A percentile compares a stretch with the other conserved stretches of the same genome.
These are phyloP conservation scores for Pammene aurita DNA, from an alignment of 2,888 invertebrate species.

Conservation along the genomic window DNA sequence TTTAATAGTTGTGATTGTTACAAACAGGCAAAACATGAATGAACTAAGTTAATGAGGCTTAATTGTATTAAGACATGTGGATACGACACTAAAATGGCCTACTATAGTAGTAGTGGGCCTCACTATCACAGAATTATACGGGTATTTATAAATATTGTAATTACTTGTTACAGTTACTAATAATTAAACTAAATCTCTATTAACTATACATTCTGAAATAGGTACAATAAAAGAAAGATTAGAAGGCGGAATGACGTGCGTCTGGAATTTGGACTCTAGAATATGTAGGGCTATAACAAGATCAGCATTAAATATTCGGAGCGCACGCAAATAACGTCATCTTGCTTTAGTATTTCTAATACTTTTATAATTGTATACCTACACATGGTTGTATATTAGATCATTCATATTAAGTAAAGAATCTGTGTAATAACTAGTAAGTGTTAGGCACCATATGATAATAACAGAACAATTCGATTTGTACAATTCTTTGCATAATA, in stretches of 20 bases:
- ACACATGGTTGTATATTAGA: slow-evolving; percentile 21
- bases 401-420: neutral
- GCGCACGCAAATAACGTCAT: slow-evolving; percentile 30
- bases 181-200: too few species aligned
- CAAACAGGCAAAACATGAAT: too few species aligned
- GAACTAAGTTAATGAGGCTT: too few species aligned
- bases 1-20: too few species aligned
- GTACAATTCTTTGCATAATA: too few species aligned
- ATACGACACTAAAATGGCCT: too few species aligned
- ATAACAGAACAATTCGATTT: too few species aligned
- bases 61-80: too few species aligned
- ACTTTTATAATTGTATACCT: neutral
- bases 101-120: too few species aligned
- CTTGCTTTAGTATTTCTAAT: slow-evolving; percentile 7
- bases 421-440: neutral
- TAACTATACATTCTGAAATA: neutral
- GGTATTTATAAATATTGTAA: neutral
- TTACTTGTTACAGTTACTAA: too few species aligned
- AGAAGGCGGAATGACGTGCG: slow-evolving; percentile 8
- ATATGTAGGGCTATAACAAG: slow-evolving; percentile 27
- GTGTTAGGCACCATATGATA: too few species aligned
- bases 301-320: slow-evolving; percentile 30
- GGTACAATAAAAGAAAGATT: slow-evolving; percentile 3
- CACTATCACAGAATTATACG: too few species aligned
- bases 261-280: slow-evolving; percentile 31